Conservation (phyloP, 2,888 invertebrate genomes). For the Cephalotes varians region DNA sequence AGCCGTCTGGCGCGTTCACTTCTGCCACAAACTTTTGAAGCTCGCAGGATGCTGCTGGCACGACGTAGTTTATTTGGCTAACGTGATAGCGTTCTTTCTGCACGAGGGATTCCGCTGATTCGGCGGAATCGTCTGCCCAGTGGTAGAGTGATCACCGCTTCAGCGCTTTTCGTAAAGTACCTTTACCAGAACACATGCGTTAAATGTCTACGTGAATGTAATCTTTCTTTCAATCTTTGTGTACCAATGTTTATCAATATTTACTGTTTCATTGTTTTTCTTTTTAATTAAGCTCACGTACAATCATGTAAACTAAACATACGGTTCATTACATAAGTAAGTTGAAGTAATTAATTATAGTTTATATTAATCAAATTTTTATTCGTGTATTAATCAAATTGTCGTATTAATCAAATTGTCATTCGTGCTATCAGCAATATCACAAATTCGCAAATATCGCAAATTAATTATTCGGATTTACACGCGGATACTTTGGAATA, state of each 20-base stretch:
- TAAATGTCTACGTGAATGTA: not conserved
- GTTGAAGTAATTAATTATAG: slow-evolving; percentile 16
- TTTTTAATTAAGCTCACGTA: not conserved
- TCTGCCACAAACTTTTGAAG: slow-evolving; percentile 48
- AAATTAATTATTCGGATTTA: not conserved
- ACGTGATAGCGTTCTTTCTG: slow-evolving; percentile 42
- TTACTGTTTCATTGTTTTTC: not conserved
- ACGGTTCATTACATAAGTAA: not conserved
- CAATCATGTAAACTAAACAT: not conserved
- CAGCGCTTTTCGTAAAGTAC: not conserved
- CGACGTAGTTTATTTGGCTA: slow-evolving; percentile 60
- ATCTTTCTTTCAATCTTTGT: not conserved
- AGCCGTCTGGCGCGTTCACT: slow-evolving; percentile 51
- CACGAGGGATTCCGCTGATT: slow-evolving; percentile 56
- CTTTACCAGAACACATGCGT: not conserved
- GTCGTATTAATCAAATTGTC: too few species aligned
- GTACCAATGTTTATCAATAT: not conserved
- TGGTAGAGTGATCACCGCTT: not conserved
- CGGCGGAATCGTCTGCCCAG: slow-evolving; percentile 42
- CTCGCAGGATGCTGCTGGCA: slow-evolving; percentile 51
- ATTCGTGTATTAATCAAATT: not conserved
- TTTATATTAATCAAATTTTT: not conserved
- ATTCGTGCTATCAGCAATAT: not conserved
- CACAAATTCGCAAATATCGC: not conserved
- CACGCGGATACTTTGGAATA: not conserved